Conservation (phyloP, 2,888 invertebrate species). For the Pyrgus malvae region DNA sequence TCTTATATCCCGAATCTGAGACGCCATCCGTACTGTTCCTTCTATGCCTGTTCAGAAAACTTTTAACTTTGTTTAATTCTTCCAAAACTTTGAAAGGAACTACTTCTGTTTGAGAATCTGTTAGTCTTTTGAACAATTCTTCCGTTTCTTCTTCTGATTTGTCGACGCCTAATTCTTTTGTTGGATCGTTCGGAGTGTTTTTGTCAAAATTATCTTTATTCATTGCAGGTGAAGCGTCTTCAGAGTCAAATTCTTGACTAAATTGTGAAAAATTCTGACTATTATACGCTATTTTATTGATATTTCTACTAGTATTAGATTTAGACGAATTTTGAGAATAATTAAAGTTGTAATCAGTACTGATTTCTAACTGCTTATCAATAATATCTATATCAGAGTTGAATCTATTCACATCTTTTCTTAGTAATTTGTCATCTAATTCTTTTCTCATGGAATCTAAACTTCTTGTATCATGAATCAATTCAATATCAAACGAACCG, state of each 20-base stretch:
- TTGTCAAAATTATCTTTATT: not conserved
- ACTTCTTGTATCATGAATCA: no score
- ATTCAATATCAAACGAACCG: not conserved
- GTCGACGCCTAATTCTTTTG: not conserved
- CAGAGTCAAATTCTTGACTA: conserved; percentile 8
- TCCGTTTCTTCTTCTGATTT: conserved; percentile 9
- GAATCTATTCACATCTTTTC: not conserved
- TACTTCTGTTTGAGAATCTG: conserved; percentile 40
- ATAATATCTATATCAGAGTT: not conserved
- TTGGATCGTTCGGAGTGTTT: not conserved
- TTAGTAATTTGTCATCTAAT: no score
- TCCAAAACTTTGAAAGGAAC: conserved; percentile 65
- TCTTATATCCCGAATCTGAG: conserved; percentile 59
- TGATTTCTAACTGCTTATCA: not conserved
- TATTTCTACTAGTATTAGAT: not conserved
- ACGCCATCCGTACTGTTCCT: conserved; percentile 32
- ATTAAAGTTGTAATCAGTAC: not conserved
- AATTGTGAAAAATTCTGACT: conserved; percentile 3
- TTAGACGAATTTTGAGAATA: not conserved
- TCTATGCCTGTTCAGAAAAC: conserved; percentile 45
- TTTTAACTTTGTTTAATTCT: conserved; percentile 59
- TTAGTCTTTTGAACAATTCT: conserved; percentile 33
- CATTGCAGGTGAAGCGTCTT: not conserved
- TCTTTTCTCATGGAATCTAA: no score
- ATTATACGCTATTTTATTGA: not conserved